These are phyloP conservation scores for Polia nebulosa DNA, from an alignment of 2,888 invertebrate genomes.

Conservation along the genomic window DNA sequence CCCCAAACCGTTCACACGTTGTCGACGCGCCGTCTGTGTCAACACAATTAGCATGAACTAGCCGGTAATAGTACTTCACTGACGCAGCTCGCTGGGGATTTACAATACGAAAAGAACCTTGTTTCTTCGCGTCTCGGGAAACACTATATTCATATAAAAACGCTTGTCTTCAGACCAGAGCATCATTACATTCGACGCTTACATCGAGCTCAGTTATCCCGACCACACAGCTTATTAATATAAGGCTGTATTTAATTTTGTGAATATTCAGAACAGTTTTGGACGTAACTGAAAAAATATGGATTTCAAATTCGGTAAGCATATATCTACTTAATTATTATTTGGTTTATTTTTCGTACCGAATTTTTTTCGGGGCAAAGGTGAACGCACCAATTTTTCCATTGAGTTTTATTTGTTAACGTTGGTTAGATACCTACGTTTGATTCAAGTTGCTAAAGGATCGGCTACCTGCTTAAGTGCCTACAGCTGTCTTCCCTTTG, in stretches of 20 bases:
- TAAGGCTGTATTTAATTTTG: not conserved
- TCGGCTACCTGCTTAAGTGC: not conserved
- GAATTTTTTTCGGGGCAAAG: not conserved
- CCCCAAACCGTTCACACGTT: conserved; percentile 22
- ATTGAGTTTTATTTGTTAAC: not conserved
- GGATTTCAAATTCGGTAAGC: conserved; percentile 62
- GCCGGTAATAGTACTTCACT: conserved; percentile 21
- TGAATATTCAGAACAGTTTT: conserved; percentile 18
- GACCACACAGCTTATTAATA: conserved; percentile 1
- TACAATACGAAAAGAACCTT: conserved; percentile 53
- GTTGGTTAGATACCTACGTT: not conserved
- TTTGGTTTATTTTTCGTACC: not conserved
- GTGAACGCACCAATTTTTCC: not conserved
- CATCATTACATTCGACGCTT: conserved; percentile 47
- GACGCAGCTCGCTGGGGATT: conserved; percentile 60
- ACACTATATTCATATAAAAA: conserved; percentile 59
- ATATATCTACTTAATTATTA: not conserved
- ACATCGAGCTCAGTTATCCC: conserved; percentile 37
- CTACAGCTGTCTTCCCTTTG: not conserved
- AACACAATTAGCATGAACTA: conserved; percentile 44
- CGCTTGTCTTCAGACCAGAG: conserved; percentile 17
- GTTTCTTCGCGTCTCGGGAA: conserved; percentile 46
- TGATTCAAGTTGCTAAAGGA: not conserved
- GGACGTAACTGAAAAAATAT: conserved; percentile 33
- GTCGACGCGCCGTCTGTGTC: conserved; percentile 22